Base-by-base conservation (phyloP, 2,113 vertebrate species). In the Morphnarchus princeps region DNA sequence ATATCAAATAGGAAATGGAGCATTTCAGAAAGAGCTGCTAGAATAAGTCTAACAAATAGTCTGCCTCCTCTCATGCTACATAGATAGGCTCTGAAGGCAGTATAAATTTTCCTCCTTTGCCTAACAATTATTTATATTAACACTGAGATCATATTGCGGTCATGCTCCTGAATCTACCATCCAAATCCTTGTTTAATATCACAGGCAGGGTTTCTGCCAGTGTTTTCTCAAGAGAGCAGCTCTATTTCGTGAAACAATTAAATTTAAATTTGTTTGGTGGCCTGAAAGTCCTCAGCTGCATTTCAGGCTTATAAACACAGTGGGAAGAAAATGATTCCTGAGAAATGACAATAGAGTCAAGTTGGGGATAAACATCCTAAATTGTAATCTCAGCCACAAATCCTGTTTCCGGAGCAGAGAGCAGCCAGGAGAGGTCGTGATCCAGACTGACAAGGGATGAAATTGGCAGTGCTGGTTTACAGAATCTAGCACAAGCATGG, bases 171-270 rank as follows among this genome's bases (percentile, higher is more conserved):
- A 92, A 67, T 69, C 40, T 96, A 69, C 54, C 49, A 83, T 77
- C 52, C 54, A 87, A 34, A 52, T 94, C 77, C 38, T 89, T 91
- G 61, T 95, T 94, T 95, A 96, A 89, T 91, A 91, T 78, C 82
- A 86, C 24, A 88, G 63, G 21, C 69, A 57, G 66, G 17, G 36
- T 78, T 95, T 96, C 86, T 94, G 88, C 8, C 34, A 94, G 76
- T 72, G 50, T 82, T 83, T 92, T 76, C 79, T 89, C 94, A 69
- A 90, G 78, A 82, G 77, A 91, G n/a, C 7, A 81, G 47, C 58
- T 85, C 72, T 78, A n/a, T 94, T 97, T 93, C 62, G 16, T 67
- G 63, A 97, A 95, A 96, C 83, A 96, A 97, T 96, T 95, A 96
- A 78, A 97, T 89, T 62, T 91, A 91, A 92, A 96, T 97, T 94